These are phyloP conservation scores for Phalacrocorax brasilianus DNA, from an alignment of 2,113 vertebrate genomes.

Conservation along the genomic window DNA sequence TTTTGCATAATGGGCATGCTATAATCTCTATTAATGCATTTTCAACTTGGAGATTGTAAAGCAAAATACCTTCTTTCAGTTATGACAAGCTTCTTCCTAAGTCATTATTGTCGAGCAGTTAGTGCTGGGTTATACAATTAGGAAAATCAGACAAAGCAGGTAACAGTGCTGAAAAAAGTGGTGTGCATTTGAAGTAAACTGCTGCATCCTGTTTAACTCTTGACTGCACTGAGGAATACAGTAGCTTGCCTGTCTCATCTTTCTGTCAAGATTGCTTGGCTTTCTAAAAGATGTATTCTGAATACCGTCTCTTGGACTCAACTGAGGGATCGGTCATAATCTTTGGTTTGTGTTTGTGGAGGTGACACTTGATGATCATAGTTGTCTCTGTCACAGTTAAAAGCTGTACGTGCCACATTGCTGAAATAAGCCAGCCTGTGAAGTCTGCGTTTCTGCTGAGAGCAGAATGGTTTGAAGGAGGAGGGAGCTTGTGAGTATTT, in stretches of 20 bases:
- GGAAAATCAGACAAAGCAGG: neutral
- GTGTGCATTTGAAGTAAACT: neutral
- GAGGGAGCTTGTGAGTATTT: neutral
- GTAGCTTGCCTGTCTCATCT: neutral
- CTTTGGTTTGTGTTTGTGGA: neutral
- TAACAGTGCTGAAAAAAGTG: neutral
- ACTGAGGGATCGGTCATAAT: neutral
- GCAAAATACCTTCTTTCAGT: neutral
- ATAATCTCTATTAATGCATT: neutral
- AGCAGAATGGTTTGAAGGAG: neutral
- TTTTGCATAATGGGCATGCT: conserved; percentile 1
- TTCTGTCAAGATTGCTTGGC: neutral
- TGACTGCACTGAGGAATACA: neutral
- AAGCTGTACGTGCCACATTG: neutral
- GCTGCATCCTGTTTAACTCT: neutral
- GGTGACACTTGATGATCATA: neutral
- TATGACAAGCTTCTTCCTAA: neutral
- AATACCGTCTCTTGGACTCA: neutral
- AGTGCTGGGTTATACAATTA: neutral
- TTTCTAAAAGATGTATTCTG: neutral
- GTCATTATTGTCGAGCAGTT: neutral
- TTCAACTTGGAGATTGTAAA: neutral
- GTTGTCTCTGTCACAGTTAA: neutral
- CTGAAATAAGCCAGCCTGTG: neutral
- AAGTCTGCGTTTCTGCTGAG: neutral